phyloP scores from a whole-genome alignment of 2,113 vertebrate genomes.

The Leucopsar rothschildi region DNA sequence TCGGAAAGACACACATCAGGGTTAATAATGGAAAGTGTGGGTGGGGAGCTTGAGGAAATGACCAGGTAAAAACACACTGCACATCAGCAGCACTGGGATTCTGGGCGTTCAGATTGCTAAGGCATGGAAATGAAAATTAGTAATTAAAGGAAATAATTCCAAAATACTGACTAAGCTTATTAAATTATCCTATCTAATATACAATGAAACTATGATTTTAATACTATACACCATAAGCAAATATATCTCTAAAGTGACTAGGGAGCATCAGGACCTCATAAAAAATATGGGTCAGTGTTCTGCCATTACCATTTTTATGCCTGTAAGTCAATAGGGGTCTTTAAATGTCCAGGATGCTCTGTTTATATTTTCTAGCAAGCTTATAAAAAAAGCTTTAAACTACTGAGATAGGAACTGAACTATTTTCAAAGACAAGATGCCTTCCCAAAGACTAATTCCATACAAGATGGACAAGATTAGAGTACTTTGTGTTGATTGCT shows the following conservation, averaged over 20 bases:
- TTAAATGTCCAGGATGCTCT: not conserved
- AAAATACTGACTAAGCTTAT: not conserved
- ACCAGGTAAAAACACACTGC: not conserved
- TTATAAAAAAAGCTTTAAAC: not conserved
- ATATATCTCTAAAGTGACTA: not conserved
- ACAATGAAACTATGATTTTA: not conserved
- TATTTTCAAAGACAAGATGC: not conserved
- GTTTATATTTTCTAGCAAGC: not conserved
- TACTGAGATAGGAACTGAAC: not conserved
- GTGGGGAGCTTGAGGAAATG: not conserved
- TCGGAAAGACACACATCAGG: not conserved
- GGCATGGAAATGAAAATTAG: not conserved
- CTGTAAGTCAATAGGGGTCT: not conserved
- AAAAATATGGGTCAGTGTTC: not conserved
- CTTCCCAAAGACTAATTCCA: not conserved
- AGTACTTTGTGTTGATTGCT: not conserved
- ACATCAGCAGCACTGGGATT: not conserved
- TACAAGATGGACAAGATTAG: not conserved
- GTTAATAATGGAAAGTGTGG: not conserved
- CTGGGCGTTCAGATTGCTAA: accelerated
- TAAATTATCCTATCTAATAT: not conserved
- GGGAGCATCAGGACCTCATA: not conserved
- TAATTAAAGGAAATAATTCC: not conserved
- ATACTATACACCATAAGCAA: not conserved
- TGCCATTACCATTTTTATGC: not conserved